A percentile compares a stretch with the other conserved stretches of the same genome.
These are phyloP conservation scores for Clarias fuscus DNA, from an alignment of 2,797 vertebrate species.

Conservation along the genomic window DNA sequence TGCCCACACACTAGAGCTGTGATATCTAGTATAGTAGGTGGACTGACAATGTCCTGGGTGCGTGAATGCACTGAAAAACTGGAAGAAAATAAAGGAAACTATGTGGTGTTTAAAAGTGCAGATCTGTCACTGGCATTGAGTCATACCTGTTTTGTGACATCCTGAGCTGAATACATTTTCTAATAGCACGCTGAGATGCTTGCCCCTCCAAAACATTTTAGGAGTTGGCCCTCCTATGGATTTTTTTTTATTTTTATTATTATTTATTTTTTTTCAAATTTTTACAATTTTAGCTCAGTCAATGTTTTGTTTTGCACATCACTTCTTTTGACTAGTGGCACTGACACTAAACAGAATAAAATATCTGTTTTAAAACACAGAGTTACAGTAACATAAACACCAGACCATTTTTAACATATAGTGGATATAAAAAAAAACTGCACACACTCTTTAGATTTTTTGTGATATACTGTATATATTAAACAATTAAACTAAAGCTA, in stretches of 20 bases:
- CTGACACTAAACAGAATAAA: neutral
- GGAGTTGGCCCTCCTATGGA: neutral
- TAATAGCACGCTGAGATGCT: neutral
- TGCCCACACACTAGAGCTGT: neutral
- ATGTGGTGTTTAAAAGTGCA: neutral
- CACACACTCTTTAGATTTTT: no score
- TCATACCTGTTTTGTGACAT: neutral
- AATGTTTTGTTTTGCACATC: conserved; percentile 2
- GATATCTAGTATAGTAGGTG: neutral
- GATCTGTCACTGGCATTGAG: neutral
- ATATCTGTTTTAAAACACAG: neutral
- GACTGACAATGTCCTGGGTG: neutral
- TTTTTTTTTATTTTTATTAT: no score
- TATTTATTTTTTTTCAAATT: no score
- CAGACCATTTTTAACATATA: neutral
- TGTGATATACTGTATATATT: neutral
- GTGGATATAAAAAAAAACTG: neutral
- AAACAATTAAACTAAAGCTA: neutral
- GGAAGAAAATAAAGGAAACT: neutral
- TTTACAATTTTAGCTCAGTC: no score
- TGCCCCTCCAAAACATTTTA: neutral
- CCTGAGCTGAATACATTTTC: neutral
- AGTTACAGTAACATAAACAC: neutral
- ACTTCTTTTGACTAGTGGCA: neutral
- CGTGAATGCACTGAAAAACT: neutral